phyloP scores from a whole-genome alignment of 37 sponge, comb jelly and placozoan genomes.

The Chondrilla cf. caribensis region DNA sequence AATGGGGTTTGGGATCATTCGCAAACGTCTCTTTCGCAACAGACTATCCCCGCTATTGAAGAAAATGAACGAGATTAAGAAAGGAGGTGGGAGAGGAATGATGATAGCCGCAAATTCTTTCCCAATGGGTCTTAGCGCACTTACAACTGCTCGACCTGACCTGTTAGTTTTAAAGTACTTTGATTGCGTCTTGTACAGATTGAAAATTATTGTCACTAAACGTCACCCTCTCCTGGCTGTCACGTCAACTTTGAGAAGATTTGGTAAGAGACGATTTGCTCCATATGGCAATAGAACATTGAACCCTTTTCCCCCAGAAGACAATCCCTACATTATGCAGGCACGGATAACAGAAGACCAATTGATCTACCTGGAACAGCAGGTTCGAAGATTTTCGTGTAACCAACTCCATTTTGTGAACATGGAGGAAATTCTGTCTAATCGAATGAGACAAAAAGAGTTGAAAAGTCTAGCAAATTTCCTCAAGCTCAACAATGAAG shows the following conservation, averaged over 20 bases:
- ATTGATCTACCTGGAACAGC: constrained; percentile 13
- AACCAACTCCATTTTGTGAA: constrained; percentile 15
- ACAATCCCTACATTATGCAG: background rate
- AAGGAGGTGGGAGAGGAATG: no score
- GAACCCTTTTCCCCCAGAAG: background rate
- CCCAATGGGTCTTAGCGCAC: background rate
- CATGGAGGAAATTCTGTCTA: background rate
- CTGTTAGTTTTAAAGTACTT: constrained; percentile 16
- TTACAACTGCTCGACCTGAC: constrained; percentile 9
- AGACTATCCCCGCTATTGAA: no score
- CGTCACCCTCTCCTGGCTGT: constrained; percentile 16
- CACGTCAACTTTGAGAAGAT: constrained; percentile 22
- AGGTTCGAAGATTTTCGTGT: background rate
- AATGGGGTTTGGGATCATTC: no score
- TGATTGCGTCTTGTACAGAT: constrained; percentile 14
- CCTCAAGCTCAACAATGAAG: background rate
- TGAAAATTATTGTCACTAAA: constrained; percentile 7
- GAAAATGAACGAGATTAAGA: no score
- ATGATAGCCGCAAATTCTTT: background rate
- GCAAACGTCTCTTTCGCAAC: no score
- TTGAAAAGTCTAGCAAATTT: background rate
- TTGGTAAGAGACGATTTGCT: background rate
- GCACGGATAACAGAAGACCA: background rate
- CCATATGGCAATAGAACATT: background rate
- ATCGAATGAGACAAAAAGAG: background rate